A percentile compares a stretch with the other conserved stretches of the same genome.
Evolutionary conservation across 2,113 vertebrate species (phyloP).

Genomic region (Marmota monax): DNA sequence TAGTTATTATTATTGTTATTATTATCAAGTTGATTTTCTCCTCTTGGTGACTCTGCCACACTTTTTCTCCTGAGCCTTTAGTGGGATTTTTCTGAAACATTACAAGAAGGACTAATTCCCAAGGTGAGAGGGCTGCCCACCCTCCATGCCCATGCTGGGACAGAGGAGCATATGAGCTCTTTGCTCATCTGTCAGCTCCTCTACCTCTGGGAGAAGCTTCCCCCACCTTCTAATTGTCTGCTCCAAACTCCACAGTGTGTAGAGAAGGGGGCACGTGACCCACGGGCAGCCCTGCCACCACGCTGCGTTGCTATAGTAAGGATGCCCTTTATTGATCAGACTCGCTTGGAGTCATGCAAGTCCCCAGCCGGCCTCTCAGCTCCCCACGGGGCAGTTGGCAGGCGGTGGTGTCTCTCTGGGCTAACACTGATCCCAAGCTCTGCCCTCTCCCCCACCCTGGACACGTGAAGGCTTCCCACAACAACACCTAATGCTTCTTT

Average conservation of each 20-base stretch:
- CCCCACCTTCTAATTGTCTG: constrained; percentile 71
- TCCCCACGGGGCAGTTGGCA: constrained; percentile 59
- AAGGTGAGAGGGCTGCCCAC: not conserved
- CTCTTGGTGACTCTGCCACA: not conserved
- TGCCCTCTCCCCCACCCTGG: constrained; percentile 29
- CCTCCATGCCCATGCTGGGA: not conserved
- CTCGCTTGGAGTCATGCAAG: constrained; percentile 62
- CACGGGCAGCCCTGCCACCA: not conserved
- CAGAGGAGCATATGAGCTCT: constrained; percentile 35
- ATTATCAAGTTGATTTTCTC: not conserved
- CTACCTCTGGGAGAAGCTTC: constrained; percentile 44
- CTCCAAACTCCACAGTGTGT: constrained; percentile 42
- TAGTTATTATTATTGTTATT: constrained; percentile 6
- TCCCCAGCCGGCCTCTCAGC: constrained; percentile 59
- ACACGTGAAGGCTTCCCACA: constrained; percentile 37
- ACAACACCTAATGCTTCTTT: constrained; percentile 71
- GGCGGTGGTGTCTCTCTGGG: constrained; percentile 66
- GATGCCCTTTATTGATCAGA: constrained; percentile 73
- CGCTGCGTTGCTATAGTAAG: constrained; percentile 73
- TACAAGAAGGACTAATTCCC: not conserved
- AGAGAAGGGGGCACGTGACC: constrained; percentile 34
- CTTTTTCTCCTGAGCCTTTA: not conserved
- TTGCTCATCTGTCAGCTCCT: constrained; percentile 62
- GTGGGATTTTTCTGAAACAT: not conserved
- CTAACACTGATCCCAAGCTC: constrained; percentile 8